A percentile compares a stretch with the other conserved stretches of the same genome.
Evolutionary conservation across 2,113 vertebrate species (phyloP).

Genomic region (Oenanthe oenanthe): DNA sequence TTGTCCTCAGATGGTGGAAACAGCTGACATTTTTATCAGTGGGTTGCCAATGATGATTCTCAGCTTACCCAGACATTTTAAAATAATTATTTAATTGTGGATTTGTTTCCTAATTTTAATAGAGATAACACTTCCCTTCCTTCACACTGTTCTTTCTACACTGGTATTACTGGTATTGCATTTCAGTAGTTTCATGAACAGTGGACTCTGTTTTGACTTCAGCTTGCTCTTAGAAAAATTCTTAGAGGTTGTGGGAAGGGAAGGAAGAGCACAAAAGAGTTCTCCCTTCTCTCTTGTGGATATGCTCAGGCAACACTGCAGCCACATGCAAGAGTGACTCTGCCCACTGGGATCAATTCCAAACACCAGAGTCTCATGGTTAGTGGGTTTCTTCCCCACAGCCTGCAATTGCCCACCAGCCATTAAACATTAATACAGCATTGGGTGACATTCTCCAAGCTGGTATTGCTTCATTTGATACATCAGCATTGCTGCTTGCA

Average conservation of each 20-base stretch:
- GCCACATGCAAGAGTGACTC: neutral
- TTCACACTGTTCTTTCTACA: neutral
- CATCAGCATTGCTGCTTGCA: neutral
- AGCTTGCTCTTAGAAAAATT: neutral
- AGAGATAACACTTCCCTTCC: neutral
- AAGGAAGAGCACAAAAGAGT: neutral
- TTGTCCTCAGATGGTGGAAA: neutral
- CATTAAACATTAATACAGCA: neutral
- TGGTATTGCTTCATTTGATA: neutral
- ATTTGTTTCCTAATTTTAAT: neutral
- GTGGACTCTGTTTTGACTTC: neutral
- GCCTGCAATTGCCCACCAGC: neutral
- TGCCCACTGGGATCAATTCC: neutral
- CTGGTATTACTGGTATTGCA: neutral
- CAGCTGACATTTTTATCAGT: neutral
- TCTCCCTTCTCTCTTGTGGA: neutral
- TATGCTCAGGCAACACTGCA: neutral
- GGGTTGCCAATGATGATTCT: neutral
- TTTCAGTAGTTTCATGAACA: neutral
- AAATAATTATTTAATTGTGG: neutral
- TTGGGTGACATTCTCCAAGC: neutral
- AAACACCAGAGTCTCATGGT: neutral
- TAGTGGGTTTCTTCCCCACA: neutral
- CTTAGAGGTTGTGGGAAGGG: neutral
- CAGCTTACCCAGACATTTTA: neutral